Conservation (phyloP, 1,140 invertebrate genomes). For the Panagrolaimus sp. region DNA sequence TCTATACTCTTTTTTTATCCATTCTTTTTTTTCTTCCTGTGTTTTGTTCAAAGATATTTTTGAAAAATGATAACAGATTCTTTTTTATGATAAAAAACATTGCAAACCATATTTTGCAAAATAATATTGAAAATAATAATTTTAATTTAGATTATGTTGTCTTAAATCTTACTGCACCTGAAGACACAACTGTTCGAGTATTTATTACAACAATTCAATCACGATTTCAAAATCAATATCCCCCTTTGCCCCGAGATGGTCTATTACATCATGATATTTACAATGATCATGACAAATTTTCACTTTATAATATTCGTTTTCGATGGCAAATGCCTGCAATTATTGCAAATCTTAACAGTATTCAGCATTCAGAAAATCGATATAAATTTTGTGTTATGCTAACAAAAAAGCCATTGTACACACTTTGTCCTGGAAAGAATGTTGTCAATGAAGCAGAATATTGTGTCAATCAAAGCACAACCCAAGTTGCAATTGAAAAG, state of each 20-base stretch:
- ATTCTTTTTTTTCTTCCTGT: too few relatives aligned
- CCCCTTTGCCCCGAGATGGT: neutral
- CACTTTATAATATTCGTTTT: constrained; percentile 8
- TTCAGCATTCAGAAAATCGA: neutral
- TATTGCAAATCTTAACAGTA: neutral
- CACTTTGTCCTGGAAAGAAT: constrained; percentile 10
- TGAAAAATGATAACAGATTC: neutral
- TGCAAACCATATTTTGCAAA: neutral
- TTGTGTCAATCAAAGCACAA: constrained; percentile 13
- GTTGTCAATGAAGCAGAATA: constrained; percentile 10
- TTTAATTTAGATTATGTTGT: neutral
- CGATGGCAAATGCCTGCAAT: constrained; percentile 1
- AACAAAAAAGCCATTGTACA: constrained; percentile 6
- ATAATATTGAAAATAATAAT: neutral
- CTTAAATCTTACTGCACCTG: constrained; percentile 3
- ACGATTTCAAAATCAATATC: constrained; percentile 6
- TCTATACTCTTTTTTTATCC: too few relatives aligned
- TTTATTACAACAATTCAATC: neutral
- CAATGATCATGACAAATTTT: constrained; percentile 9
- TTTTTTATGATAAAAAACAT: constrained; percentile 9
- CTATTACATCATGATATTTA: neutral
- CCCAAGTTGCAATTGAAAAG: neutral
- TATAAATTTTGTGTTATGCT: constrained; percentile 13
- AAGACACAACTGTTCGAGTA: constrained; percentile 8
- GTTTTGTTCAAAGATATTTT: neutral